Conservation (phyloP, 1,140 invertebrate genomes). For the Andricus grossulariae region DNA sequence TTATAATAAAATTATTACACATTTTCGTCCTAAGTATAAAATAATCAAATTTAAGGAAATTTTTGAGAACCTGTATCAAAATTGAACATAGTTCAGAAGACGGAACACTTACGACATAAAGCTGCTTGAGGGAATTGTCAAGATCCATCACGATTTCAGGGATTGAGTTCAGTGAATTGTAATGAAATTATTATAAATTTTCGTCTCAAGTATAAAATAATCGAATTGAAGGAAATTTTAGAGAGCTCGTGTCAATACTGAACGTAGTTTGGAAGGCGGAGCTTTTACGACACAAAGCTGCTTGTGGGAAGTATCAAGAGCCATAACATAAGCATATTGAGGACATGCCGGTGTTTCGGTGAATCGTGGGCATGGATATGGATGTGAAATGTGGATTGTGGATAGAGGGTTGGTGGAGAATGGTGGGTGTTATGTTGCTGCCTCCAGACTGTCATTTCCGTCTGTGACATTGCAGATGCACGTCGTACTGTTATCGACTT, state of each 20-base stretch:
- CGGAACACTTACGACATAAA: too few species aligned
- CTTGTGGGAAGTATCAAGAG: too few species aligned
- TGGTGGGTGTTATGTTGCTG: conserved; percentile 46
- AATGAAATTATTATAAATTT: background rate
- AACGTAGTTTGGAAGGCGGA: background rate
- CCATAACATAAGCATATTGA: background rate
- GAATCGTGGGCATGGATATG: background rate
- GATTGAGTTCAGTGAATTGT: too few species aligned
- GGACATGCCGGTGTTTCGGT: background rate
- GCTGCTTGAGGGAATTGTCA: too few species aligned
- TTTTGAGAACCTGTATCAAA: background rate
- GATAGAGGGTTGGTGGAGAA: conserved; percentile 5
- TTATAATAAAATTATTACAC: too few species aligned
- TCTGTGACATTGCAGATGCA: conserved; percentile 34
- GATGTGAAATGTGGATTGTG: background rate
- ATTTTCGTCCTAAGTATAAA: too few species aligned
- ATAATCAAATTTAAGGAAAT: too few species aligned
- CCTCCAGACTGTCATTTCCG: conserved; percentile 55
- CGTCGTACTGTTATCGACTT: conserved; percentile 47
- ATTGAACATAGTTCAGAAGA: background rate
- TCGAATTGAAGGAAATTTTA: too few species aligned
- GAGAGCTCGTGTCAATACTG: background rate
- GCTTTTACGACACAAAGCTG: background rate
- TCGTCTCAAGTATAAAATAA: background rate
- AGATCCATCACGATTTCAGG: too few species aligned